Evolutionary conservation across 2,888 invertebrate species (phyloP).

Genomic region (Drosophila pullipes): DNA sequence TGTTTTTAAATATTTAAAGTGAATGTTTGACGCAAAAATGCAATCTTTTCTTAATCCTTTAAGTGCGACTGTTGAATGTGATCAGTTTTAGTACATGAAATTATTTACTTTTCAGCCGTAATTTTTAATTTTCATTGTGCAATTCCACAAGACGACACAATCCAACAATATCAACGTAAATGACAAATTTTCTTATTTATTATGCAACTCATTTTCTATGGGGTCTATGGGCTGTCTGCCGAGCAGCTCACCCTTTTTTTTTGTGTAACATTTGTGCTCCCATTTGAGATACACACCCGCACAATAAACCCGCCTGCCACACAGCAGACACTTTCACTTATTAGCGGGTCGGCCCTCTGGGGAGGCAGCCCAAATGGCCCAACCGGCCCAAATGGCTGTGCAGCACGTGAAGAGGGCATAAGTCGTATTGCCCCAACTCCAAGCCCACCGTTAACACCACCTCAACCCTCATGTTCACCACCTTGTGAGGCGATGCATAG

Average conservation of each 20-base stretch:
- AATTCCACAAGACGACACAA: conserved; percentile 23
- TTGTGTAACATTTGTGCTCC: conserved; percentile 37
- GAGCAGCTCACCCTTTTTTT: conserved; percentile 47
- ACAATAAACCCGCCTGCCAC: conserved; percentile 7
- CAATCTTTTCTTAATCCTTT: background rate
- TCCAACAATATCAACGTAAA: conserved; percentile 47
- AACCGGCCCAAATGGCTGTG: conserved; percentile 60
- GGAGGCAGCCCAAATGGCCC: conserved; percentile 45
- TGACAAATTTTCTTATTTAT: conserved; percentile 73
- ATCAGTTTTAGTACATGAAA: background rate
- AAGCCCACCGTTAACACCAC: background rate
- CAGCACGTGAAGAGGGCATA: conserved; percentile 58
- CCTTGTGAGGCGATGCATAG: background rate
- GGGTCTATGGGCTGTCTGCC: background rate
- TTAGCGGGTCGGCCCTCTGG: conserved; percentile 51
- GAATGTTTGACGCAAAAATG: background rate
- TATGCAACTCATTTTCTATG: conserved; percentile 62
- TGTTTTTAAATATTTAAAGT: too few relatives aligned
- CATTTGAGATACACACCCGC: conserved; percentile 33
- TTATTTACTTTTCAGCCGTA: background rate
- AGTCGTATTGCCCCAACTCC: conserved; percentile 21
- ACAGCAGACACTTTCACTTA: conserved; percentile 70
- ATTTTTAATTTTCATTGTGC: background rate
- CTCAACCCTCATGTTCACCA: conserved; percentile 17
- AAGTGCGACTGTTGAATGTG: background rate